These are phyloP conservation scores for Lymantria monacha DNA, from an alignment of 2,888 invertebrate species.

Conservation along the genomic window DNA sequence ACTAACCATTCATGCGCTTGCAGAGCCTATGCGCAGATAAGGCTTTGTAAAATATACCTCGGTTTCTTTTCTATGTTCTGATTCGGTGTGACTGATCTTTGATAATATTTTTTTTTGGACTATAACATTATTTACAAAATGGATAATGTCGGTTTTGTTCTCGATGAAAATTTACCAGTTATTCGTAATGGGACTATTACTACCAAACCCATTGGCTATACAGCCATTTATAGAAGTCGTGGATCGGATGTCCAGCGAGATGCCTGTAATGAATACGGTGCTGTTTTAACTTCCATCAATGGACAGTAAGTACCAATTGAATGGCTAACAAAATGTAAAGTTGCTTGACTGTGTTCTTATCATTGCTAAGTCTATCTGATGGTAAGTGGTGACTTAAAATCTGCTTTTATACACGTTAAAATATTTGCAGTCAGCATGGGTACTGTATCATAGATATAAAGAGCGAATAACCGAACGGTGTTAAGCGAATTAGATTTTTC, in stretches of 20 bases:
- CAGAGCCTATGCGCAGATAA: no score
- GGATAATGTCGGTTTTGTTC: conserved; percentile 64
- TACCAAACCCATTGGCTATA: conserved; percentile 17
- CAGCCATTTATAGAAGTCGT: conserved; percentile 33
- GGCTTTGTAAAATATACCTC: no score
- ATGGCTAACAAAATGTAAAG: background rate
- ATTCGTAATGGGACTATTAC: conserved; percentile 23
- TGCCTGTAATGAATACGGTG: conserved; percentile 11
- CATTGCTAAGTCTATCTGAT: background rate
- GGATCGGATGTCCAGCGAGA: background rate
- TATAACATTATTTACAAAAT: conserved; percentile 27
- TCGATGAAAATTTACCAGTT: conserved; percentile 46
- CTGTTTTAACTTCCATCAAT: conserved; percentile 35
- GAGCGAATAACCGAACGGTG: no score
- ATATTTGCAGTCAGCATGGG: no score
- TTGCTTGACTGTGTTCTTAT: background rate
- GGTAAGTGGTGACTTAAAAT: no score
- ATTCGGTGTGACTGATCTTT: no score
- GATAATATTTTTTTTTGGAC: background rate
- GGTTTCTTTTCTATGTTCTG: no score
- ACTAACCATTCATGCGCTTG: conserved; percentile 33
- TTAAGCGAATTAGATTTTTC: no score
- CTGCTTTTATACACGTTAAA: no score
- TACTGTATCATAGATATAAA: no score
- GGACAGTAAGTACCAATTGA: conserved; percentile 43